Percentiles rank a stretch among this genome's conserved stretches.
Conservation (phyloP, 1,140 invertebrate genomes). For the Nasonia longicornis region DNA sequence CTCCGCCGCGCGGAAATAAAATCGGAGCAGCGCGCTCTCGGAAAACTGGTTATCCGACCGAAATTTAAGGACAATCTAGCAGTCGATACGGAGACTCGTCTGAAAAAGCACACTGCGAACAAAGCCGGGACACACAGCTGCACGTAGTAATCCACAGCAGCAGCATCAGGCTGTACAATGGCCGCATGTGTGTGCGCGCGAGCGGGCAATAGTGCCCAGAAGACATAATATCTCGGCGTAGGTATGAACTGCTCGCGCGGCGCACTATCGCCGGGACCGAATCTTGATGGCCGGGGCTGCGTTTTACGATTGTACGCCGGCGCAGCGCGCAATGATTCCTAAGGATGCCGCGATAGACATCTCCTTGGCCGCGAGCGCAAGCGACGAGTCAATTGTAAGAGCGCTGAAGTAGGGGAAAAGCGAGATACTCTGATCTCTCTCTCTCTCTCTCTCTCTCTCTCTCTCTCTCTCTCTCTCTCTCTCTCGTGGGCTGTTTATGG, state of each 20-base stretch:
- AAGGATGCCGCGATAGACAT: slow-evolving; percentile 13
- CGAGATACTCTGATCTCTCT: not conserved
- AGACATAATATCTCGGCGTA: not conserved
- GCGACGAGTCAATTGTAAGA: not conserved
- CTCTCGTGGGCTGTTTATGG: not conserved
- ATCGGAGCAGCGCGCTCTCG: no score
- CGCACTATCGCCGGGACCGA: not conserved
- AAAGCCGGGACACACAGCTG: no score
- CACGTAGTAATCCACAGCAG: no score
- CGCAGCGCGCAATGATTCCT: slow-evolving; percentile 13
- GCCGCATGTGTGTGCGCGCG: no score
- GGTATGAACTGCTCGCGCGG: not conserved
- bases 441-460: no score
- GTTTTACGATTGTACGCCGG: slow-evolving; percentile 22
- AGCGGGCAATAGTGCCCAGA: not conserved
- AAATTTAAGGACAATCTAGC: slow-evolving; percentile 22
- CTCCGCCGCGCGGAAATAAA: no score
- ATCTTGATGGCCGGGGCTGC: not conserved
- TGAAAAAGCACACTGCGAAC: no score
- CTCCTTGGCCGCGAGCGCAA: not conserved
- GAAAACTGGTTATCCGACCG: not conserved
- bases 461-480: no score
- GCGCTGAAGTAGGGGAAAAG: not conserved
- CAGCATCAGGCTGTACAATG: not conserved
- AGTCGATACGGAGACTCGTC: not conserved